A percentile compares a stretch with the other conserved stretches of the same genome.
Conservation (phyloP, 2,797 vertebrate species). For the Protosalanx chinensis region DNA sequence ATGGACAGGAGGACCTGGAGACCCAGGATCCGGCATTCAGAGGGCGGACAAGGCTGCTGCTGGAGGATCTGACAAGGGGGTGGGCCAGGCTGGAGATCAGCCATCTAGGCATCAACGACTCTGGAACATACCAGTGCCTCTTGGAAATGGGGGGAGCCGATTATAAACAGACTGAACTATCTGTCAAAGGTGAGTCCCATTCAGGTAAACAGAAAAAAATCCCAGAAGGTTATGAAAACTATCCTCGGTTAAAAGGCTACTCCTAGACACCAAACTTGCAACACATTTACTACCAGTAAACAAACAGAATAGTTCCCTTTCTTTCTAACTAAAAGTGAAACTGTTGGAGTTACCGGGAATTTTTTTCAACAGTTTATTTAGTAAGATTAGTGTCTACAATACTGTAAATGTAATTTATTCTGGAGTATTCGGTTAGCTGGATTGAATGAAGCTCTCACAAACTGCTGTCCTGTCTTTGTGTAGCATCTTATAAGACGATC, state of each 20-base stretch:
- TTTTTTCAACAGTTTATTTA: background rate
- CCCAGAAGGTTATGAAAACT: too few relatives aligned
- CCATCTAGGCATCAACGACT: conserved; percentile 74
- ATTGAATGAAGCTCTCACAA: too few relatives aligned
- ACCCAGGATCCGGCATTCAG: conserved; percentile 61
- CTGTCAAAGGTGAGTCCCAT: conserved; percentile 73
- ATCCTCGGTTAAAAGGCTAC: too few relatives aligned
- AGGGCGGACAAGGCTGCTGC: conserved; percentile 69
- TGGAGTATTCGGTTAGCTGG: too few relatives aligned
- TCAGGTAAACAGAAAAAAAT: background rate
- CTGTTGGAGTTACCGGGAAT: background rate
- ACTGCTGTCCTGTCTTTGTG: background rate
- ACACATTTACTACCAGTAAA: too few relatives aligned
- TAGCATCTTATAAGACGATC: conserved; percentile 62
- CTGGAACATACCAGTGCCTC: conserved; percentile 80
- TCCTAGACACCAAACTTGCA: too few relatives aligned
- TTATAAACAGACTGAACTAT: conserved; percentile 77
- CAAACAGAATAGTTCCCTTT: background rate
- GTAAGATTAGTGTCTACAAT: background rate
- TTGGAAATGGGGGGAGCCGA: conserved; percentile 75
- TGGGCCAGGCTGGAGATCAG: conserved; percentile 76
- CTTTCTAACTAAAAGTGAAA: background rate
- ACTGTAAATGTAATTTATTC: too few relatives aligned
- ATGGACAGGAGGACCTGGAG: conserved; percentile 49
- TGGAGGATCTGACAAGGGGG: conserved; percentile 71